Evolutionary conservation across 2,113 vertebrate genomes (phyloP), one percentile per base, ranked within the genome.

Genomic region (Eudorcas thomsonii): DNA sequence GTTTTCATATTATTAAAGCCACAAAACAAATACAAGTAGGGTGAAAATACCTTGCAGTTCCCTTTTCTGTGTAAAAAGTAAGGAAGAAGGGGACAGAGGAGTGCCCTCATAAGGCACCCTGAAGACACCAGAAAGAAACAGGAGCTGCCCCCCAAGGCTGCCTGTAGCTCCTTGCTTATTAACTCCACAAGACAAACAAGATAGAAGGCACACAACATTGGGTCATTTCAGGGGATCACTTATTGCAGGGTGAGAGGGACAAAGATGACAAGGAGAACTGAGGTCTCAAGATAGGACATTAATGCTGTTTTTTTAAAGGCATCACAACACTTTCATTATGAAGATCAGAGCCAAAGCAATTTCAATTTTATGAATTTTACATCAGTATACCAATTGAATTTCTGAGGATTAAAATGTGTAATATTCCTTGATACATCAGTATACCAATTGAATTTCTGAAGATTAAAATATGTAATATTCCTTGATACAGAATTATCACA

Each of bases 1-100:
- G 16, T 64, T 95, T 91, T 89, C 77, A 17, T 88, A 50, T 87
- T 96, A 84, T 88, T 77, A 25, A 96, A 97, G 16, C 74, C 62
- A 36, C 39, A 77, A 74, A 81, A 54, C 33, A 67, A 81, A 92
- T 6, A 2, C 55, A 92, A 21, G 57, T 10, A 21, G 25, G 59
- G 13, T 62, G 26, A 89, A 86, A 33, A 36, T 50, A 28, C 21
- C 10, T 83, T 62, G n/a, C 25, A 43, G 48, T 80, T 92, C 39
- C 6, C 21, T 62, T 91, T 90, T 91, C 36, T 48, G 6, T 54
- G 30, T 45, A 91, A 59, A 88, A 88, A 5, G 3, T 12, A 90
- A 83, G 45, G 13, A 92, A 92, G 43, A 23, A 84, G 57, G 39
- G 90, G 30, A 54, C 14, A n/a, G 3, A 71, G 1, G 5, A 13